Base-by-base conservation (phyloP, 2,888 invertebrate genomes). In the Leucoptera coffeella region DNA sequence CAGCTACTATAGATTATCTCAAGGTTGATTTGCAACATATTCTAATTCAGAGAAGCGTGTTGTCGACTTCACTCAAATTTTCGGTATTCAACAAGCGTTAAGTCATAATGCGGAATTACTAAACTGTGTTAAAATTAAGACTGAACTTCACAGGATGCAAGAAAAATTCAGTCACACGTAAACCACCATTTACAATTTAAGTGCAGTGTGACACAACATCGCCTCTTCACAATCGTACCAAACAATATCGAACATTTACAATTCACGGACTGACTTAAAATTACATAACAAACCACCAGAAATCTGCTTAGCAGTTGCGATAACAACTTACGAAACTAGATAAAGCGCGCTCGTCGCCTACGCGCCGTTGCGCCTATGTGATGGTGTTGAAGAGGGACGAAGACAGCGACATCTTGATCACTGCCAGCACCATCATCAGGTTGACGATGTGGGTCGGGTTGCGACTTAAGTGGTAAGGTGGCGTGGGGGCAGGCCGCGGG, bases 381-480 rank as follows among this genome's bases (percentile, higher is more conserved):
- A 69, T 65, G 43, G 61, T 60, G 50, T 69, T 67, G 67, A 65
- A 65, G 57, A 67, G 58, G 32, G 67, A 65, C 39, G 69, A 69
- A 31, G 67, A 53, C 45, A 69, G 61, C 35, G 67, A 64, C 42
- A 67, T 65, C 51, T 69, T 69, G 43, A 69, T 57, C 43, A 69
- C 69, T 42, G 69, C 67, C 40, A 67, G 62, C 28, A 69, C 69
- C 69, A 69, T 67, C 46, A 69, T 62, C 38, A 69, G 52, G 51
- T 69, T 67, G 49, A 69, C 69, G 54, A 69, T 69, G 67, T 69
- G 65, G 59, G 67, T 69, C 67, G 69, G 67, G 67, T 69, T 69
- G 69, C 69, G 67, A 65, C 69, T 69, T 65, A 69, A 67, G 58
- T 67, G 57, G 59, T 62, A 62, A 55, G 65, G 69, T 67, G 69